These are phyloP conservation scores for Camponotus vicinus DNA, from an alignment of 1,140 invertebrate genomes.

Conservation along the genomic window DNA sequence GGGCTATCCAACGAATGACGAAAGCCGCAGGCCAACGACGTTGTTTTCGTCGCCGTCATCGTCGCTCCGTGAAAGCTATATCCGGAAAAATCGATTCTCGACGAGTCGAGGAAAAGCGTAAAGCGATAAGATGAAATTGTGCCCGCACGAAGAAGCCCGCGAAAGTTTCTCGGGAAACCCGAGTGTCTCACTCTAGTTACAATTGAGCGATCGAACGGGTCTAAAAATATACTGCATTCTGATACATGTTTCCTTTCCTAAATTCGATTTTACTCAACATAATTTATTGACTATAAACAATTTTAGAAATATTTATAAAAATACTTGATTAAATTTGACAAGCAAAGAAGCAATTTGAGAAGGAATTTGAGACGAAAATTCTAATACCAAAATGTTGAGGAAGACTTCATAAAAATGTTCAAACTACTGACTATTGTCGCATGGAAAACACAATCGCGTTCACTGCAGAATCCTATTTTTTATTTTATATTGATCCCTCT, in stretches of 20 bases:
- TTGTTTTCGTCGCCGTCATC: conserved; percentile 42
- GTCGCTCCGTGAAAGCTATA: conserved; percentile 30
- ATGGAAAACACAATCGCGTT: too few relatives aligned
- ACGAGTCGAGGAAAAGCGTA: conserved; percentile 11
- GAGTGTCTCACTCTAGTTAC: not conserved
- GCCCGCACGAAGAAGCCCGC: not conserved
- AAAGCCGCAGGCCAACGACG: conserved; percentile 46
- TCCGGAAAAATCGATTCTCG: conserved; percentile 44
- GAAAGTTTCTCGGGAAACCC: conserved; percentile 3
- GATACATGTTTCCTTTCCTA: not conserved
- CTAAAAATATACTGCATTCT: not conserved
- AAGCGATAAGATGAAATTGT: conserved; percentile 34
- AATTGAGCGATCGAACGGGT: not conserved
- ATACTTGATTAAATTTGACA: not conserved
- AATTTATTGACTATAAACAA: not conserved
- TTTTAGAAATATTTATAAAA: not conserved
- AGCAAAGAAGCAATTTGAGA: not conserved
- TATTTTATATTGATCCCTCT: too few relatives aligned
- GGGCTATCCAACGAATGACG: not conserved
- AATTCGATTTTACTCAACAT: conserved; percentile 8
- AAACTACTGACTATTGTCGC: too few relatives aligned
- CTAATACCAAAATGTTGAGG: too few relatives aligned
- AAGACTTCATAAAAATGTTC: too few relatives aligned
- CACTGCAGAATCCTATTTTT: too few relatives aligned
- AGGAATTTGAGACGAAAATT: not conserved